A percentile compares a stretch with the other conserved stretches of the same genome.
phyloP scores from a whole-genome alignment of 2,113 vertebrate species.

The Myrmecophaga tridactyla region DNA sequence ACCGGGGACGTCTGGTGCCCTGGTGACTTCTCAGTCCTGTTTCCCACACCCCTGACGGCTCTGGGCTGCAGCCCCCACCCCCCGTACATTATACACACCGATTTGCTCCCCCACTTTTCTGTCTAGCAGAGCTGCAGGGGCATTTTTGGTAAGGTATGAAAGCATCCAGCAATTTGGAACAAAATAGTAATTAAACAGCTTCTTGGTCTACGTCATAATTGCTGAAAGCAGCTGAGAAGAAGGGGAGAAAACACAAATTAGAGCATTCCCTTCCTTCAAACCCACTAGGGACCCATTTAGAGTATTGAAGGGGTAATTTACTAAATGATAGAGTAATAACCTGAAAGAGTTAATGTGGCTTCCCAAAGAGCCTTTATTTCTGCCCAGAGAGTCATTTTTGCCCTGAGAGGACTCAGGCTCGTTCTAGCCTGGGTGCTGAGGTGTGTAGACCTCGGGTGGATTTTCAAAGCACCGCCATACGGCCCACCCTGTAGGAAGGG shows the following conservation, averaged over 20 bases:
- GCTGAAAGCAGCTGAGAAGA: constrained; percentile 43
- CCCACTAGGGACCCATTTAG: constrained; percentile 23
- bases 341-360: constrained; percentile 71
- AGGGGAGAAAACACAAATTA: constrained; percentile 21
- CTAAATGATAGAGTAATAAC: constrained; percentile 49
- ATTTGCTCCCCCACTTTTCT: neutral
- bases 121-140: neutral
- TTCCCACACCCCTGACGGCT: neutral
- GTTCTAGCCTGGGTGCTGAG: neutral
- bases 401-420: neutral
- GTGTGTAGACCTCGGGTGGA: neutral
- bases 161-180: neutral
- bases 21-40: neutral
- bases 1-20: neutral
- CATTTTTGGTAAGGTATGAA: neutral
- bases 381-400: neutral
- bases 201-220: constrained; percentile 5
- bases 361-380: constrained; percentile 12
- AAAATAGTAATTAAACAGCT: constrained; percentile 40
- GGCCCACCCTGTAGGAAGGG: neutral
- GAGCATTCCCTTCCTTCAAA: neutral
- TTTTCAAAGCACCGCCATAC: neutral
- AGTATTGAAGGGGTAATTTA: constrained; percentile 49
- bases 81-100: neutral
- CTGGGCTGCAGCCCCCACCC: neutral